Evolutionary conservation across 2,113 vertebrate genomes (phyloP), one percentile per base, ranked within the genome.

Genomic region (Tachysurus fulvidraco): DNA sequence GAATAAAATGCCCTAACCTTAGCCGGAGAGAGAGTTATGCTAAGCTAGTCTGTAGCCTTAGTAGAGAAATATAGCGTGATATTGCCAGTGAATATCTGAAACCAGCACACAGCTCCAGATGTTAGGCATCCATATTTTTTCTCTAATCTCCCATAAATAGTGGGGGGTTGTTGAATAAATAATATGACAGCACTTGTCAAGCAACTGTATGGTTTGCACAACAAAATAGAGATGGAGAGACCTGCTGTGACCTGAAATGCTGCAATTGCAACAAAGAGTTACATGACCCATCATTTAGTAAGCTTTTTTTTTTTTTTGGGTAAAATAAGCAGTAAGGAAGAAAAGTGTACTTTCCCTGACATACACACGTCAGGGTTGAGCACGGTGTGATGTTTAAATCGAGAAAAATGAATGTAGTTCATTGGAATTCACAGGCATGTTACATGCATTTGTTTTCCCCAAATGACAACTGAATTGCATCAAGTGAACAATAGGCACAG

Each of bases 51-150:
- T 60, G 17, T 21, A 69, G 73, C 83, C 88, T 91, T 83, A 88
- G 89, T 88, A 71, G 84, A 59, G 80, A 92, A 91, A 84, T 81
- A 90, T 91, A 86, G 64, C 78, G 55, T 28, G 67, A 78, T 62
- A 87, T 85, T 88, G 89, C 90, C 81, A 88, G 89, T 92, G 89
- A 91, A 87, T 86, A 28, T 90, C 81, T 92, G 85, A 94, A 93
- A 93, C 88, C 84, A 90, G 83, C 86, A 84, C 86, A 85, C 69
- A 71, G 88, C 87, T 85, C 90, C 92, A 93, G 93, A 94, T 94
- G 93, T 92, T 92, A 54, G 83, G 55, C 71, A 5, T 86, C 85
- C 50, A 60, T 87, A 71, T 62, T 83, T 89, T 76, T 85, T 84
- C 83, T 74, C 23, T 81, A 36, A 83, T 83, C 77, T 88, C 79